Evolutionary conservation across 2,888 invertebrate genomes (phyloP), one percentile per base, ranked within the genome.

Genomic region (Nomada ruficornis): DNA sequence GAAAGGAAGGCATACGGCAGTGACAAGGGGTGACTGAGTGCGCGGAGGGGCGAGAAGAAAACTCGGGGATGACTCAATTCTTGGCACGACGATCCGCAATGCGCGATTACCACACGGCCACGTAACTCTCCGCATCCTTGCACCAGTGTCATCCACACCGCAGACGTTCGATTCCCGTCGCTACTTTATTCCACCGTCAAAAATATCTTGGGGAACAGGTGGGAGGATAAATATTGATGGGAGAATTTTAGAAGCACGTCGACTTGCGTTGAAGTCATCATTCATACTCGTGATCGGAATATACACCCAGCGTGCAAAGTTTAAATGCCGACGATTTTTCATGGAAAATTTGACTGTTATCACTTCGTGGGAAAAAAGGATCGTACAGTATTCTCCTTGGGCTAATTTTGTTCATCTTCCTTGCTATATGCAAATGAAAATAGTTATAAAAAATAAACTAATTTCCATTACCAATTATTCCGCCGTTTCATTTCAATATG

Each of bases 41-140:
- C 23, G 55, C 15, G 47, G 36, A 23, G 50, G 36, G 47, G 71
- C 20, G 44, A 42, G 70, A 65, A 47, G 59, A 52, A 13, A 7
- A 20, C 36, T 60, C 71, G 69, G 68, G 86, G 86, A 88, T 91
- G 91, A 91, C 90, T 91, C 91, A 91, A 91, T 91, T 91, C 86
- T 91, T 91, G 91, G 91, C 91, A 91, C 87, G 78, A 59, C 18
- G 63, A 18, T 11, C 78, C 60, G 68, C 68, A 80, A 79, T 82
- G 82, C 78, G 80, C 87, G 88, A 90, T 89, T 90, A 90, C 88
- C 86, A 88, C 83, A 86, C 71, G 65, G 63, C 80, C 69, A 62
- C 85, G 81, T 85, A 85, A 88, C 79, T 87, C 86, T 82, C 77
- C 29, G 72, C 76, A 85, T 86, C 85, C 83, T 85, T 82, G 81